Evolutionary conservation across 53 echinoderm and acorn worm species (phyloP), one percentile per base, ranked within the genome.

Genomic region (Echinarachnius parma): DNA sequence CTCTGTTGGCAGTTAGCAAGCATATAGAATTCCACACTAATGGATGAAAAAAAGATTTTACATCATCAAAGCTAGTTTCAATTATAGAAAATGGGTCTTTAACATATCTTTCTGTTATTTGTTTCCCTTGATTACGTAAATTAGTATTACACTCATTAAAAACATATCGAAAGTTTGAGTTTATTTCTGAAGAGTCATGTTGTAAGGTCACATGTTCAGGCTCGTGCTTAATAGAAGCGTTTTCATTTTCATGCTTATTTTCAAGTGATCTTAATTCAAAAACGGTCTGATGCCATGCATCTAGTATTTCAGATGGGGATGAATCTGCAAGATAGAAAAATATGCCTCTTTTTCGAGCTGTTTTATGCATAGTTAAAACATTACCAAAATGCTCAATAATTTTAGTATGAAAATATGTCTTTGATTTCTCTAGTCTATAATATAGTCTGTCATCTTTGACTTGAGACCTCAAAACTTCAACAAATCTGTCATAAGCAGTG

Each of bases 11-110:
- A 23, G 84, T 78, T 8, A 72, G 33, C 35, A 77, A 28, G 48
- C 63, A 46, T 1, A 84, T 25, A 15, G 52, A 63, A 62, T 78
- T 84, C 78, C 84, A 74, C 9, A 84, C 45, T 11, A 84, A 22
- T 10, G 84, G 78, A 45, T 84, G 74, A 62, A 78, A 60, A 32
- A 28, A 62, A 16, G 60, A 5, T 42, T 66, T 1, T 16, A 60
- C 31, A 42, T 64, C 61, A 8, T 66, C 45, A 64, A 69, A 44
- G 33, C 46, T 69, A 61, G 78, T 77, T 9, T 67, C 62, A 48
- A 67, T 42, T 46, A 76, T 36, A 28, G 64, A 27, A 13, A 34
- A 24, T 53, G 66, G 77, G 33, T 59, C 66, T 2, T 53, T 9
- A 9, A 48, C 28, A 16, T 65, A 83, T 60, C 45, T 26, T 13